Evolutionary conservation across 2,888 invertebrate genomes (phyloP).

Genomic region (Unio delphinus): DNA sequence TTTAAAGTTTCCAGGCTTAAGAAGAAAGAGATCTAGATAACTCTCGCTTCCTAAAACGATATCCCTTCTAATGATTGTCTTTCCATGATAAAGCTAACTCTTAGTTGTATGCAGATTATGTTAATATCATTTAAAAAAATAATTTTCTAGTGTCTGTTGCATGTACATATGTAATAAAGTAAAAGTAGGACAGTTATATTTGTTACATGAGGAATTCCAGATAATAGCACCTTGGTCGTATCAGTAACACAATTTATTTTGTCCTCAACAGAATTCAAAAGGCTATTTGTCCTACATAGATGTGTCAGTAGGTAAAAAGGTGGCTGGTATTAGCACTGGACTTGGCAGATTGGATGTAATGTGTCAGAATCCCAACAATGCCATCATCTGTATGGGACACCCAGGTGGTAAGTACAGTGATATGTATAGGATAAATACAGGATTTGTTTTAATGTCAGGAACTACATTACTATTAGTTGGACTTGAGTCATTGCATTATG

Average conservation of each 20-base stretch:
- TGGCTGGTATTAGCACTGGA: constrained; percentile 83
- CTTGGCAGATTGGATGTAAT: constrained; percentile 86
- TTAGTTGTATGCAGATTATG: too few relatives aligned
- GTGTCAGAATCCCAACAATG: constrained; percentile 96
- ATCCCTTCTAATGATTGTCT: too few relatives aligned
- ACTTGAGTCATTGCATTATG: too few relatives aligned
- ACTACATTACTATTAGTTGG: too few relatives aligned
- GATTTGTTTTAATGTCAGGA: too few relatives aligned
- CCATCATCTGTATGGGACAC: constrained; percentile 90
- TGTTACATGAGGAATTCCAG: background rate
- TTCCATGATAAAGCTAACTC: too few relatives aligned
- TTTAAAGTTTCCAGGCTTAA: too few relatives aligned
- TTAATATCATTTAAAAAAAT: too few relatives aligned
- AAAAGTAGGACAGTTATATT: background rate
- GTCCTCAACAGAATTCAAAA: constrained; percentile 68
- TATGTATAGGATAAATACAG: too few relatives aligned
- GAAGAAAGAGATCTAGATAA: too few relatives aligned
- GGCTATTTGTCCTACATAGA: constrained; percentile 94
- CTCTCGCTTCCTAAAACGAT: too few relatives aligned
- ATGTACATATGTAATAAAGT: background rate
- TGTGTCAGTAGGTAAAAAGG: constrained; percentile 91
- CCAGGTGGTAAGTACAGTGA: constrained; percentile 77
- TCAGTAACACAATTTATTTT: constrained; percentile 11
- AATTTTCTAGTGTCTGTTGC: too few relatives aligned
- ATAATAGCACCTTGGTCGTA: background rate